Evolutionary conservation across 2,797 vertebrate species (phyloP), one percentile per base, ranked within the genome.

Genomic region (Hoplostethus atlanticus): DNA sequence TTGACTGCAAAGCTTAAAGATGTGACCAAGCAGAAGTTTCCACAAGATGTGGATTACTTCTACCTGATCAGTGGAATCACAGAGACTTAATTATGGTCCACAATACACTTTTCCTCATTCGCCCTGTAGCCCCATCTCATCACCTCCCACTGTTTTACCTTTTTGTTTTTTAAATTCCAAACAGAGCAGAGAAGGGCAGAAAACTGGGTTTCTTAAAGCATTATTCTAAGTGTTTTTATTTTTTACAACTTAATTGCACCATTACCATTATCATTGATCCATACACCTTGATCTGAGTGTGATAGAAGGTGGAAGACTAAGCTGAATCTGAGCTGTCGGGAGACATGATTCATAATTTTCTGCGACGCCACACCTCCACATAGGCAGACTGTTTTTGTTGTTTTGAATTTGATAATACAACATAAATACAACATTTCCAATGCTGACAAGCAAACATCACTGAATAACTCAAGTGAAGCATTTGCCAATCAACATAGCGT

Each of bases 401-500:
- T 78, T 81, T 73, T 34, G 25, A 69, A 67, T 84, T 87, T 91
- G 71, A 83, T 89, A 81, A 84, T 63, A 74, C 83, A 79, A 79
- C 73, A 70, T 46, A 82, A 76, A 59, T 30, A 66, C 62, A 65
- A 76, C 68, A 65, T 85, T 84, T 79, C 71, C 68, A 54, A 36
- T 69, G 67, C 70, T 87, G 90, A 89, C 89, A 83, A 81, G 87
- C 85, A 85, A 86, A 89, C 89, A 89, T 90, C 85, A 87, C 77
- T 83, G 86, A 88, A 84, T 87, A 90, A 86, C 82, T 90, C 86
- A 80, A 87, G 87, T 84, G 83, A 84, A 81, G 79, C 80, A 59
- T 88, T 90, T 91, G 90, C 85, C 85, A 90, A 90, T 92, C 90
- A 91, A 83, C 87, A 83, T 81, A 73, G 88, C 46, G 86, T 84